Evolutionary conservation across 2,888 invertebrate species (phyloP), one percentile per base, ranked within the genome.

Genomic region (Agrenia bidenticulata): DNA sequence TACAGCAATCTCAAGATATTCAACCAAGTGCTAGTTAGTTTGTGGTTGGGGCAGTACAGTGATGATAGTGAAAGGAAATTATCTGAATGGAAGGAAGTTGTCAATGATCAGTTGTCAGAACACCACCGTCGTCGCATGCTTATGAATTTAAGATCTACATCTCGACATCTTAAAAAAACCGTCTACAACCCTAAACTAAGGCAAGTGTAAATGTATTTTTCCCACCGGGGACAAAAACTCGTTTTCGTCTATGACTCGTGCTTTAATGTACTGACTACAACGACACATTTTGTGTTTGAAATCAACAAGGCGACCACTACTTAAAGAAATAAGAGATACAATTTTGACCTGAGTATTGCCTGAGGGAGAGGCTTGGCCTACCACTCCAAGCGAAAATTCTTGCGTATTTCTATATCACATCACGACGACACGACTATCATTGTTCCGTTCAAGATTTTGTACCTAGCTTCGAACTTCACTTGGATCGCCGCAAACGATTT

Each of bases 281-380:
- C 15, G 19, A 45, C 15, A 45, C 45, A n/a, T 15, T 15, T n/a
- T 5, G 4, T 19, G 45, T 19, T 11, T 19, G 19, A n/a, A 45
- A n/a, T 45, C 5, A 45, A 45, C 2, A 15, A 45, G 45, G 15
- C 45, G 2, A 5, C 45, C 15, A 15, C 45, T 45, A 5, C n/a
- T 45, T 5, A 45, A 51, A 51, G 53, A 23, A 51, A 24, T 51
- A 51, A 51, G 53, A 23, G 23, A 24, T 51, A 19, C 24, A 4
- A 24, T 51, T 51, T 51, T 5, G 51, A 51, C 60, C 17, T 51
- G 37, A 24, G 17, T 17, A 59, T 4, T 24, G 60, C 64, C 64
- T 32, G 60, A 61, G 64, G 64, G 60, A 64, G 60, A 64, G 64
- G 64, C 61, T 64, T 60, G 64, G 64, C 60, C 62, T 62, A 24